Percentiles rank a stretch among this genome's conserved stretches.
Conservation (phyloP, 2,797 vertebrate genomes). For the Neostethus bicornis region DNA sequence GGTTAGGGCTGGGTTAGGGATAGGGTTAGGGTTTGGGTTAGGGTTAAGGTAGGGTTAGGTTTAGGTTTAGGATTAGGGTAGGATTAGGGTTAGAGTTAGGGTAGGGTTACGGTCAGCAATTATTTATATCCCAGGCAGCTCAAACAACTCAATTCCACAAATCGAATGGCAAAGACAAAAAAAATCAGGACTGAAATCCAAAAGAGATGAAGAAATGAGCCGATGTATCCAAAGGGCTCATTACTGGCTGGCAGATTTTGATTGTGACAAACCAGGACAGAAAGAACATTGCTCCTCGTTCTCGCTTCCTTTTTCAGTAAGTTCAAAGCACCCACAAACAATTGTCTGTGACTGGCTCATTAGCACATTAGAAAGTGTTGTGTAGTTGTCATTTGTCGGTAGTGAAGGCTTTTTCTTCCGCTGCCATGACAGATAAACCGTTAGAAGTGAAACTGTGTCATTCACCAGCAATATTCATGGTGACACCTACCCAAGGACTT, state of each 20-base stretch:
- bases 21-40: too few relatives aligned
- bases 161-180: slow-evolving; percentile 1
- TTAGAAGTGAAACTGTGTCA: slow-evolving; percentile 16
- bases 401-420: slow-evolving; percentile 1
- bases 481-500: neutral
- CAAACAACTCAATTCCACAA: slow-evolving; percentile 6
- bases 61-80: too few relatives aligned
- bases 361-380: slow-evolving; percentile 46
- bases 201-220: slow-evolving; percentile 1
- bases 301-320: slow-evolving; percentile 16
- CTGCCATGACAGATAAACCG: slow-evolving; percentile 28
- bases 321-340: slow-evolving; percentile 12
- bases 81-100: too few relatives aligned
- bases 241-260: slow-evolving; percentile 32
- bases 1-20: too few relatives aligned
- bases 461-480: slow-evolving; percentile 9
- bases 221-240: slow-evolving; percentile 21
- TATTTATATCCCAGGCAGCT: slow-evolving; percentile 3
- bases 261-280: slow-evolving; percentile 27
- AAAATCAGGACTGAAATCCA: slow-evolving; percentile 8
- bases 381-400: slow-evolving; percentile 36
- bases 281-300: slow-evolving; percentile 25
- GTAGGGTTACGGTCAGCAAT: too few relatives aligned
- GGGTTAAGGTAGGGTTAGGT: too few relatives aligned
- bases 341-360: slow-evolving; percentile 44